Percentiles rank a stretch among this genome's conserved stretches.
These are phyloP conservation scores for Lathamus discolor DNA, from an alignment of 2,113 vertebrate genomes.

Conservation along the genomic window DNA sequence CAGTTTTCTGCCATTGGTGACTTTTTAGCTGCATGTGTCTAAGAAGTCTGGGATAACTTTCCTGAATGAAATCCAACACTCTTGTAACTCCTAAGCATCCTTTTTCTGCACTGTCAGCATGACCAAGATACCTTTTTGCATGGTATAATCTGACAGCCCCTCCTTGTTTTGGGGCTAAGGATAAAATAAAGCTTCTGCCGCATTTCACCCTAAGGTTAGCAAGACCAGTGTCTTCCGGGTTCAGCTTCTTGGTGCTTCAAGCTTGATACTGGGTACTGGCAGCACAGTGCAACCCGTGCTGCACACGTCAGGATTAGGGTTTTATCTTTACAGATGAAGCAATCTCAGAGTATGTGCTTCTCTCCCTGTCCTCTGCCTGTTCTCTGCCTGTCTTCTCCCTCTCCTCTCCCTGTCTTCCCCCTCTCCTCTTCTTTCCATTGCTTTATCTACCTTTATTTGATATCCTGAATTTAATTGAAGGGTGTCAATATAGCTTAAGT, in stretches of 20 bases:
- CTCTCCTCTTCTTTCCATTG: neutral
- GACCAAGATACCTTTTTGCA: fast-evolving
- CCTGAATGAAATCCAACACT: neutral
- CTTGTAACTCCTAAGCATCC: neutral
- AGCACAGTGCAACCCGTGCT: fast-evolving
- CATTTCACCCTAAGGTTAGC: neutral
- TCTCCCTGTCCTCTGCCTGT: no score
- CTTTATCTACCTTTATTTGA: neutral
- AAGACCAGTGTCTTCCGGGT: neutral
- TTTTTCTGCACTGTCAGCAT: neutral
- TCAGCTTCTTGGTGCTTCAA: neutral
- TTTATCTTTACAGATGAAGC: neutral
- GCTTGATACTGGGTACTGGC: neutral
- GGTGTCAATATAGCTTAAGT: neutral
- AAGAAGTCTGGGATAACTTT: neutral
- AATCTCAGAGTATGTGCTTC: neutral
- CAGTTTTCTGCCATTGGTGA: neutral
- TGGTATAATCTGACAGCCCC: neutral
- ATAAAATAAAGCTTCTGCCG: neutral
- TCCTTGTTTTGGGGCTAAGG: neutral
- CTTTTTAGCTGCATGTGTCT: neutral
- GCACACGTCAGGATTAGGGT: neutral
- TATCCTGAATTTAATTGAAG: neutral
- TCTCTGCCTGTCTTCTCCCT: neutral
- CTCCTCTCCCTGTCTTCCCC: no score